These are phyloP conservation scores for Euwallacea fornicatus DNA, from an alignment of 1,140 invertebrate genomes.

Conservation along the genomic window DNA sequence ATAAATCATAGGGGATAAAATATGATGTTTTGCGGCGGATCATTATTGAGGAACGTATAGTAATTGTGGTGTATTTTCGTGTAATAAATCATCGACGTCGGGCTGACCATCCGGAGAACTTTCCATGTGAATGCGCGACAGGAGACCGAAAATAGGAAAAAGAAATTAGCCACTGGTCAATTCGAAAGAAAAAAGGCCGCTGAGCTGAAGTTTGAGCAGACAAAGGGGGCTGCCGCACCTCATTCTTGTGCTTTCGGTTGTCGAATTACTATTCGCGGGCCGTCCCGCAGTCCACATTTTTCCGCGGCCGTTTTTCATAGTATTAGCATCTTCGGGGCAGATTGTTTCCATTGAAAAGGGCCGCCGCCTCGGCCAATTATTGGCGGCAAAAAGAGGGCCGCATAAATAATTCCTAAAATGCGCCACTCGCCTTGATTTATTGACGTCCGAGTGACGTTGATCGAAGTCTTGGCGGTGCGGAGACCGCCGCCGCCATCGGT, in stretches of 20 bases:
- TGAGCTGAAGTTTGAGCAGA: not conserved
- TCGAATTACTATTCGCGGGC: constrained; percentile 21
- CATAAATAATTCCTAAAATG: constrained; percentile 29
- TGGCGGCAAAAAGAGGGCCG: constrained; percentile 22
- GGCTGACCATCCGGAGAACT: no score
- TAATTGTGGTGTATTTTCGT: constrained; percentile 14
- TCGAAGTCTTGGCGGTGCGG: constrained; percentile 17
- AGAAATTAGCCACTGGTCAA: no score
- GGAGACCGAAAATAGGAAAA: no score
- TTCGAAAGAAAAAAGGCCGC: no score
- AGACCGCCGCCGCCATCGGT: not conserved
- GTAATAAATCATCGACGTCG: constrained; percentile 5
- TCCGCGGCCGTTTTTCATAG: constrained; percentile 20
- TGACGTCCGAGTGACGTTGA: constrained; percentile 22
- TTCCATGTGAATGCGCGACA: no score
- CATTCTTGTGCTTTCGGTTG: constrained; percentile 16
- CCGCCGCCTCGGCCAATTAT: constrained; percentile 23
- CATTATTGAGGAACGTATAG: constrained; percentile 16
- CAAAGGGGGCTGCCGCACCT: not conserved
- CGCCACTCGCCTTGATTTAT: constrained; percentile 21
- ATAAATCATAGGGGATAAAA: constrained; percentile 27
- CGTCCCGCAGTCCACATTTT: constrained; percentile 17
- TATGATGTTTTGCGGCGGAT: constrained; percentile 32
- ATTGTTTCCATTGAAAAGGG: constrained; percentile 25
- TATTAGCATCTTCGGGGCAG: constrained; percentile 7